A percentile compares a stretch with the other conserved stretches of the same genome.
These are phyloP conservation scores for Mionectes olivaceus DNA, from an alignment of 2,797 vertebrate species.

Conservation along the genomic window DNA sequence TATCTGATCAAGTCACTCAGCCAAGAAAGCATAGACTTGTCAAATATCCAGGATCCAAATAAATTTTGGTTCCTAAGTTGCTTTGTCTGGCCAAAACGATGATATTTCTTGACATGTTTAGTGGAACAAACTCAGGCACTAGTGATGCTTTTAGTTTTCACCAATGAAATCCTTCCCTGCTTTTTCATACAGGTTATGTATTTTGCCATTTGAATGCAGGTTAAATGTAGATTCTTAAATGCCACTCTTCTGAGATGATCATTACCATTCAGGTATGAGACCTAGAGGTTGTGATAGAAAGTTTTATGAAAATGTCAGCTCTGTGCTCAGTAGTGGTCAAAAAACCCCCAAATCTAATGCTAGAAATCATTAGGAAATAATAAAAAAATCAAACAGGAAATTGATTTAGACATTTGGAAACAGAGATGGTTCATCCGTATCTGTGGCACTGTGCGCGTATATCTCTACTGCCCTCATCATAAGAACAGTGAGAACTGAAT, in stretches of 20 bases:
- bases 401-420: neutral
- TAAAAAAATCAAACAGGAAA: neutral
- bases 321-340: neutral
- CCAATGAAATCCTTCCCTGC: neutral
- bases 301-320: constrained; percentile 8
- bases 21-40: neutral
- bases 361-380: neutral
- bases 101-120: accelerated
- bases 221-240: neutral
- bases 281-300: neutral
- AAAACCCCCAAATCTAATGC: neutral
- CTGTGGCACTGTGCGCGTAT: neutral
- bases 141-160: neutral
- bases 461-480: neutral
- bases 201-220: neutral
- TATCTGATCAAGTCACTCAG: neutral
- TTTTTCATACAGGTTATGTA: neutral
- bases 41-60: neutral
- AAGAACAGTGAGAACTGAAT: neutral
- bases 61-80: neutral
- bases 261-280: neutral
- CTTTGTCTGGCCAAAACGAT: neutral
- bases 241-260: neutral
- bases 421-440: neutral
- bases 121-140: neutral